Evolutionary conservation across 2,113 vertebrate species (phyloP).

Genomic region (Sturnira hondurensis): DNA sequence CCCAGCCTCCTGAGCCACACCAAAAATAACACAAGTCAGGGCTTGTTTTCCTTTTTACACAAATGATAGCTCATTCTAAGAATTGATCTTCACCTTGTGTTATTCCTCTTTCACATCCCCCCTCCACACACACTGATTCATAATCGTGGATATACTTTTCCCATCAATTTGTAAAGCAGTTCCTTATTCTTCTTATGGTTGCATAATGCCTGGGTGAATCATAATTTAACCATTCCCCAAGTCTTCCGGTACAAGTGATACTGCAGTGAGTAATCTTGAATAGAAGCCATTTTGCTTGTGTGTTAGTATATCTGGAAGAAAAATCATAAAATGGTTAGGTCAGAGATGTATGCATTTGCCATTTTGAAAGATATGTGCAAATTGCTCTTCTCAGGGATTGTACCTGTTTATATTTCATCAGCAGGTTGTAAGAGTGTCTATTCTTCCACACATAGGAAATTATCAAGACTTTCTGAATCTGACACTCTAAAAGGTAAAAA

Average conservation of each 20-base stretch:
- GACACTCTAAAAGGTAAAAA: neutral
- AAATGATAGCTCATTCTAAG: neutral
- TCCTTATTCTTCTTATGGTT: conserved; percentile 23
- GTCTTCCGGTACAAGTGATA: conserved; percentile 1
- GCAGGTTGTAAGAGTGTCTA: neutral
- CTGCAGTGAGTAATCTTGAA: conserved; percentile 2
- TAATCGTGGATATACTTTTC: conserved; percentile 38
- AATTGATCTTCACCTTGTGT: neutral
- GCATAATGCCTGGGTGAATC: conserved; percentile 13
- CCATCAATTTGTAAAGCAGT: neutral
- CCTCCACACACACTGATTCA: neutral
- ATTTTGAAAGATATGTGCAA: conserved; percentile 5
- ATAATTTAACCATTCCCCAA: neutral
- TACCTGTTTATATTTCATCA: neutral
- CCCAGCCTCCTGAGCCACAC: too few species aligned
- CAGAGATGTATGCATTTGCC: neutral
- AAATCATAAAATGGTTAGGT: neutral
- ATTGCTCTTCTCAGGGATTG: neutral
- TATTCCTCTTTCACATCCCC: neutral
- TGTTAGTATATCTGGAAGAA: neutral
- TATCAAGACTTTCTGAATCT: neutral
- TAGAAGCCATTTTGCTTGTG: conserved; percentile 10
- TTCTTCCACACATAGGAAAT: neutral
- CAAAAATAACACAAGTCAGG: too few species aligned
- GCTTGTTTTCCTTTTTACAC: too few species aligned